Base-by-base conservation (phyloP, 2,888 invertebrate species). In the Eupithecia centaureata region DNA sequence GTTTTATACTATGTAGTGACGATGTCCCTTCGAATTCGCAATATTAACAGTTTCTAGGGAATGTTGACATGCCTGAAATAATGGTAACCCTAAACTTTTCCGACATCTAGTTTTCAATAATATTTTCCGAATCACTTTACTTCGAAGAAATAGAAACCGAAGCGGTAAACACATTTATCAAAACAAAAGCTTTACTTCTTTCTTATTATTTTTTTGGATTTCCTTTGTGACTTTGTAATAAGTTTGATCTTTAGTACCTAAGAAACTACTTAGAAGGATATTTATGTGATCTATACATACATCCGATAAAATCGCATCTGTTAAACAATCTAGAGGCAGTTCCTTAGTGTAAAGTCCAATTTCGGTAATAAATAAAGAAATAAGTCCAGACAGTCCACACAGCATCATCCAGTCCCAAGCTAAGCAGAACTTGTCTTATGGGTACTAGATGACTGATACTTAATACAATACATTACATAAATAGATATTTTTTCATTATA, bases 91-190 rank as follows among this genome's bases (percentile, higher is more conserved):
- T 35, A 65, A 73, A 72, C 63, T 73, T 75, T 68, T 67, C 60
- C 61, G 65, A 68, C 69, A 76, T 74, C 61, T 75, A 68, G 73
- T 65, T 78, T 74, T 72, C 73, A 73, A 76, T 75, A 77, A 68
- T 68, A 70, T 77, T 77, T 76, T 70, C 72, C 73, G 72, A 80
- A 77, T 71, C 73, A 62, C 67, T 68, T 73, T 77, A 73, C 78
- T 81, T 80, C 77, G 77, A 54, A 75, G 74, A 67, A 66, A 74
- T 69, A 71, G 74, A 54, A 63, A 70, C 72, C 56, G 42, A 67
- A 67, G 77, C 73, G 76, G 85, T 85, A 86, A 86, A 86, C 85
- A 85, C 82, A 85, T 85, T 83, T 82, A 79, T 85, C 82, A 82
- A 76, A 82, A 81, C 73, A 79, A 78, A 77, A 81, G 76, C 75